These are phyloP conservation scores for Luffia ferchaultella DNA, from an alignment of 2,888 invertebrate species.

Conservation along the genomic window DNA sequence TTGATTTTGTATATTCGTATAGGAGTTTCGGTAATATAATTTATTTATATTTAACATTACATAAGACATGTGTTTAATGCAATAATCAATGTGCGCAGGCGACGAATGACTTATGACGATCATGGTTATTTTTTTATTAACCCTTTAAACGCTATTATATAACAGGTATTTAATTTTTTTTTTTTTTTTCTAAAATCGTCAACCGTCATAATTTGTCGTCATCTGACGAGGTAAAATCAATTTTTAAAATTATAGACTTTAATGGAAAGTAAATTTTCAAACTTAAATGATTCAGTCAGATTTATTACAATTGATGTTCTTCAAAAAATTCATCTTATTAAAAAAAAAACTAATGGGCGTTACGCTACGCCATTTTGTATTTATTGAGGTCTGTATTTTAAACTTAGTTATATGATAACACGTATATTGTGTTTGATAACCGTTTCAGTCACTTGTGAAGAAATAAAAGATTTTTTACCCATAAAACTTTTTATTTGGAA, in stretches of 20 bases:
- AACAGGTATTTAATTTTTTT: no score
- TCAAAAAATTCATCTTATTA: no score
- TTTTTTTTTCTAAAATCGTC: no score
- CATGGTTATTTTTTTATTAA: not conserved
- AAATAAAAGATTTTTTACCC: slow-evolving; percentile 62
- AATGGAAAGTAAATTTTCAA: no score
- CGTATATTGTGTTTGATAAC: slow-evolving; percentile 61
- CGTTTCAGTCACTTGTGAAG: slow-evolving; percentile 63
- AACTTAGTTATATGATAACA: slow-evolving; percentile 49
- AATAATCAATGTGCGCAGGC: slow-evolving; percentile 3
- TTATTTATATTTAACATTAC: slow-evolving; percentile 45
- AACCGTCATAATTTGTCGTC: no score
- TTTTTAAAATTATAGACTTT: no score
- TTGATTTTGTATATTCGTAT: slow-evolving; percentile 66
- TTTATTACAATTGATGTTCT: no score
- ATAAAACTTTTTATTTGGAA: slow-evolving; percentile 14
- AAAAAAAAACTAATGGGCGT: not conserved
- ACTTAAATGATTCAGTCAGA: no score
- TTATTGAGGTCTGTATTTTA: slow-evolving; percentile 55
- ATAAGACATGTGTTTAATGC: slow-evolving; percentile 32
- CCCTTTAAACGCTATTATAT: no score
- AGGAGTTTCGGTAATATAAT: slow-evolving; percentile 57
- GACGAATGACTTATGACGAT: not conserved
- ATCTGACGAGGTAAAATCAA: no score
- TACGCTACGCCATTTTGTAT: slow-evolving; percentile 5